Conservation (phyloP, 2,113 vertebrate genomes). For the Ctenomys sociabilis region DNA sequence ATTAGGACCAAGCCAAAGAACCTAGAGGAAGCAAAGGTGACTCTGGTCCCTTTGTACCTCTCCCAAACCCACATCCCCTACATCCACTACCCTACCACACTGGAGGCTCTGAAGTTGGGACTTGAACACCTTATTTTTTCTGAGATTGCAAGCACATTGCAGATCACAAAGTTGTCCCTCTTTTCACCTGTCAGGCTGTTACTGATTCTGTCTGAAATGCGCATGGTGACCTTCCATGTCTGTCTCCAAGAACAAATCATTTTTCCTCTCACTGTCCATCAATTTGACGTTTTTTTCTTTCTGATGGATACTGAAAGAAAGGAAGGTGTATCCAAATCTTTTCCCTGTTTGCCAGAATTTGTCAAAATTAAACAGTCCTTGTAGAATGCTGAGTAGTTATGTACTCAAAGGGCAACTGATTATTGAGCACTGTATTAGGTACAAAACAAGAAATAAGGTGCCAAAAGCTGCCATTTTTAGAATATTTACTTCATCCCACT, state of each 20-base stretch:
- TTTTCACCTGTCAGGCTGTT: conserved; percentile 41
- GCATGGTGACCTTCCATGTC: conserved; percentile 32
- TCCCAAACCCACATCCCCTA: background rate
- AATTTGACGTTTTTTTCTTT: background rate
- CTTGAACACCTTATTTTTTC: conserved; percentile 4
- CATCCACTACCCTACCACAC: background rate
- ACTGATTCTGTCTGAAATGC: conserved; percentile 40
- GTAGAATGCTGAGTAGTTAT: background rate
- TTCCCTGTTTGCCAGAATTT: conserved; percentile 41
- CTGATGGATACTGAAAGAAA: background rate
- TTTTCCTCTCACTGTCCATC: background rate
- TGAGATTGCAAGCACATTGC: conserved; percentile 23
- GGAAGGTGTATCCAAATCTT: background rate
- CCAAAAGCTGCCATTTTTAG: conserved; percentile 12
- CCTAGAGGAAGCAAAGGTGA: background rate
- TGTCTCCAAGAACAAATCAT: conserved; percentile 55
- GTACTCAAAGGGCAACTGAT: background rate
- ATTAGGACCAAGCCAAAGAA: conserved; percentile 57
- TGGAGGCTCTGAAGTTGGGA: conserved; percentile 6
- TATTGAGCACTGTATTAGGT: background rate
- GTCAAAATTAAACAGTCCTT: conserved; percentile 18
- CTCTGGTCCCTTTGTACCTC: background rate
- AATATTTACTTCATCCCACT: background rate
- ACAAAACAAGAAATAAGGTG: conserved; percentile 25
- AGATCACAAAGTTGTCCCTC: background rate